Evolutionary conservation across 2,797 vertebrate genomes (phyloP).

Genomic region (Oryzias dopingdopingensis): DNA sequence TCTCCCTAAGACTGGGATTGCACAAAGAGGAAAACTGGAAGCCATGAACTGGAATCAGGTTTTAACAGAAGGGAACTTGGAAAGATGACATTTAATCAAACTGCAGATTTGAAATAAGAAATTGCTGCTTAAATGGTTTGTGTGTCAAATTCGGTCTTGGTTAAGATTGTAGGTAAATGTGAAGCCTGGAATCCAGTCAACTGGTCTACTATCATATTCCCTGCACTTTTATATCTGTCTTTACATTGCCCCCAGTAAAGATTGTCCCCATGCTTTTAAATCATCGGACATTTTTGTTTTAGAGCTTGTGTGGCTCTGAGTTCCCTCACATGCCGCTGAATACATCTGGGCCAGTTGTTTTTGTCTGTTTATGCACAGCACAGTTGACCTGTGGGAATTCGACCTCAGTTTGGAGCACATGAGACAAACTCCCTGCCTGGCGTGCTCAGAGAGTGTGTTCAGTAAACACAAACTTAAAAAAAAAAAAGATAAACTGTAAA

Average conservation of each 20-base stretch:
- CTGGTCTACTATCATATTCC: background rate
- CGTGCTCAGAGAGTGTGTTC: slow-evolving; percentile 19
- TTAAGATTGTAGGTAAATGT: too few relatives aligned
- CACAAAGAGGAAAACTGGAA: too few relatives aligned
- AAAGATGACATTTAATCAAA: too few relatives aligned
- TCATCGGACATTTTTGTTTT: slow-evolving; percentile 56
- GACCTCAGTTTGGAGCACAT: slow-evolving; percentile 46
- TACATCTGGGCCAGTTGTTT: slow-evolving; percentile 57
- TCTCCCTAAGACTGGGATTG: too few relatives aligned
- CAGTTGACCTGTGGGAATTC: slow-evolving; percentile 53
- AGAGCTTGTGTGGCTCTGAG: slow-evolving; percentile 62
- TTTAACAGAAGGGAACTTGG: too few relatives aligned
- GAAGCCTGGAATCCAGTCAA: too few relatives aligned
- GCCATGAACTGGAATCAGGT: too few relatives aligned
- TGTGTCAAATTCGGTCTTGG: too few relatives aligned
- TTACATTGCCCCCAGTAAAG: slow-evolving; percentile 42
- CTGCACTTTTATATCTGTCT: slow-evolving; percentile 12
- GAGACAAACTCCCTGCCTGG: slow-evolving; percentile 31
- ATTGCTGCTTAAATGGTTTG: too few relatives aligned
- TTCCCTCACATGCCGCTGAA: slow-evolving; percentile 42
- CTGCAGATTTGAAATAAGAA: too few relatives aligned
- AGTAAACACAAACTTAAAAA: slow-evolving; percentile 10
- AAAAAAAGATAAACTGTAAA: background rate
- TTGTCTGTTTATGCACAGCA: slow-evolving; percentile 55
- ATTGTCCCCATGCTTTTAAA: slow-evolving; percentile 58